A percentile compares a stretch with the other conserved stretches of the same genome.
phyloP scores from a whole-genome alignment of 2,113 vertebrate species.

The Stigmatopora argus region DNA sequence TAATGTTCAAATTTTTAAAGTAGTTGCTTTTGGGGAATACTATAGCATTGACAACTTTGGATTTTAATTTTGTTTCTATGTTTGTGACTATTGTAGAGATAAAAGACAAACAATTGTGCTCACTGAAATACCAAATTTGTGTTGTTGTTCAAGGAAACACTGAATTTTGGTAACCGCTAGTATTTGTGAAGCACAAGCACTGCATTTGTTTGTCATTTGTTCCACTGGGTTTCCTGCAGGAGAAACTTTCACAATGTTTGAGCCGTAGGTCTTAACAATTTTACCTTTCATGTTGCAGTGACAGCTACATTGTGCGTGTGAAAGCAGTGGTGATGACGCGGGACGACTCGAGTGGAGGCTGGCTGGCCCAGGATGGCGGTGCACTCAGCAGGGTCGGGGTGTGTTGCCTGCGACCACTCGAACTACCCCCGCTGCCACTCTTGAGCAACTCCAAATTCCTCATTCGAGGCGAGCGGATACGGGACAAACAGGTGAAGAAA shows the following conservation, averaged over 20 bases:
- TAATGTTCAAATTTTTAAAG: too few species aligned
- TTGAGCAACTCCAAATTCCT: constrained; percentile 82
- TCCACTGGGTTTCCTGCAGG: neutral
- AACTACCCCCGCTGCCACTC: constrained; percentile 61
- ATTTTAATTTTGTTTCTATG: neutral
- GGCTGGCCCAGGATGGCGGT: constrained; percentile 96
- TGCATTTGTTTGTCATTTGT: too few species aligned
- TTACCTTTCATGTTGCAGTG: constrained; percentile 73
- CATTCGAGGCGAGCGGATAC: constrained; percentile 94
- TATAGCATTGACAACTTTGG: neutral
- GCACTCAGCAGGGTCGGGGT: constrained; percentile 96
- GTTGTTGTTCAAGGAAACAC: too few species aligned
- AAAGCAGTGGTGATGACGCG: constrained; percentile 99
- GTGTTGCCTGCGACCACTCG: constrained; percentile 86
- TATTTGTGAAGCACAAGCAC: too few species aligned
- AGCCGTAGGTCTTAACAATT: neutral
- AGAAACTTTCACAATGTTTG: neutral
- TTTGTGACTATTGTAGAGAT: too few species aligned
- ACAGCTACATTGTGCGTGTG: constrained; percentile 99
- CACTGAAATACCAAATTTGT: too few species aligned
- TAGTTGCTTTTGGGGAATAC: neutral
- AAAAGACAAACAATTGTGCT: too few species aligned
- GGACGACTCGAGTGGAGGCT: constrained; percentile 98
- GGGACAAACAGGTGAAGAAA: constrained; percentile 88
- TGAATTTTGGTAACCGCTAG: too few species aligned